Base-by-base conservation (phyloP, 2,888 invertebrate genomes). In the Aleiodes leptofemur region DNA sequence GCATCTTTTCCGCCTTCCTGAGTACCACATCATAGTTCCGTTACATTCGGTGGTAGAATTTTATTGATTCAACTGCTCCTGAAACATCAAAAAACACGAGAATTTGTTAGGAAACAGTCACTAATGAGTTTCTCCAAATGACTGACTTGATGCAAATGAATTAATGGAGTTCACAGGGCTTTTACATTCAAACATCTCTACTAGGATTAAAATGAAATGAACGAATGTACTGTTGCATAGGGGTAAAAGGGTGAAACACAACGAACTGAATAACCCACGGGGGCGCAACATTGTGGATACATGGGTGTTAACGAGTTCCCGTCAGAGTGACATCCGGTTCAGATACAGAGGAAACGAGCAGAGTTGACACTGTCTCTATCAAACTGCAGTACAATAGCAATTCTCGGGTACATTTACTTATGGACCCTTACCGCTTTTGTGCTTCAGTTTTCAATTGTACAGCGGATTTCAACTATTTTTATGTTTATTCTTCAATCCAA, bases 11-110 rank as follows among this genome's bases (percentile, higher is more conserved):
- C 78, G 79, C 82, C 77, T 81, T 79, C 79, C 74, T 31, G 81
- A 79, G 73, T 81, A 78, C 81, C 78, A 82, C 84, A 81, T 85
- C 87, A 86, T 88, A 81, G 78, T 84, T 75, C 76, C 83, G 80
- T 86, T 80, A 83, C 85, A 83, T 85, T 79, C 81, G 78, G 76
- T 73, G 74, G 31, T 59, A 34, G 56, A 69, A 68, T 75, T 74
- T 69, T 64, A 72, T 73, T 57, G 70, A 76, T 76, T 77, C 72
- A 75, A 72, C 74, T 73, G 72, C 43, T 71, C 59, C 84, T 82
- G 82, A 68, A 84, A 82, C 77, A 23, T 78, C 23, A 73, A 74
- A 74, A 77, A 68, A 64, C 34, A 50, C 23, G 16, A 56, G 23
- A 59, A 34, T 11, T 68, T 23, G 23, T 38, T 31, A 71, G 78